These are phyloP conservation scores for Cephus pygmeus DNA, from an alignment of 2,888 invertebrate genomes.

Conservation along the genomic window DNA sequence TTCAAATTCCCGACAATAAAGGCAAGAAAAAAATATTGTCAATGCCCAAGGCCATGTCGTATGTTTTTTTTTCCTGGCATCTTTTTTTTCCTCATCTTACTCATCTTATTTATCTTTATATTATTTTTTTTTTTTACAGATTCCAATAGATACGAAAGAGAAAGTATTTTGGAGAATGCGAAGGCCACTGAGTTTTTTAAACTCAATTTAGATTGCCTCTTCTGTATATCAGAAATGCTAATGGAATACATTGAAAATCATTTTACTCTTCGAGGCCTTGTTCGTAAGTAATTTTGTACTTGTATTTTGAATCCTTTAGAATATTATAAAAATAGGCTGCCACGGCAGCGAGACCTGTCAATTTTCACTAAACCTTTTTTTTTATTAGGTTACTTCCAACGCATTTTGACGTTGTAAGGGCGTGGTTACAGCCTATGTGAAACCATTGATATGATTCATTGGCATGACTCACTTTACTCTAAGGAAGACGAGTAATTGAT, in stretches of 20 bases:
- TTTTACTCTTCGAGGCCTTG: neutral
- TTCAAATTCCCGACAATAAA: constrained; percentile 1
- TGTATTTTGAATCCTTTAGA: neutral
- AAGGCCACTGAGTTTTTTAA: neutral
- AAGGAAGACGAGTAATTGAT: neutral
- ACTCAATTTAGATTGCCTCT: neutral
- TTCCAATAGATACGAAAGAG: neutral
- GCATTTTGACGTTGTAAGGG: neutral
- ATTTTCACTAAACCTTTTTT: neutral
- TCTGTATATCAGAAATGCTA: neutral
- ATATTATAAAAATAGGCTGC: neutral
- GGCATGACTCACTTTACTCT: constrained; percentile 37
- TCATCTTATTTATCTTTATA: neutral
- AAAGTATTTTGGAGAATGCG: neutral
- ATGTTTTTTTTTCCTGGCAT: neutral
- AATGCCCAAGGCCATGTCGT: constrained; percentile 2
- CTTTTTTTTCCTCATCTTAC: neutral
- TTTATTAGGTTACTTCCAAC: neutral
- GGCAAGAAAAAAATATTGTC: constrained; percentile 7
- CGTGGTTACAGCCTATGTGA: neutral
- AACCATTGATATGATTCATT: constrained; percentile 40
- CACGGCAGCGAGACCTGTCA: neutral
- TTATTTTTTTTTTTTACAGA: neutral
- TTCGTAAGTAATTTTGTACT: neutral
- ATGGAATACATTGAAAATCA: neutral